Evolutionary conservation across 2,797 vertebrate genomes (phyloP).

Genomic region (Lepilemur ruficaudatus): DNA sequence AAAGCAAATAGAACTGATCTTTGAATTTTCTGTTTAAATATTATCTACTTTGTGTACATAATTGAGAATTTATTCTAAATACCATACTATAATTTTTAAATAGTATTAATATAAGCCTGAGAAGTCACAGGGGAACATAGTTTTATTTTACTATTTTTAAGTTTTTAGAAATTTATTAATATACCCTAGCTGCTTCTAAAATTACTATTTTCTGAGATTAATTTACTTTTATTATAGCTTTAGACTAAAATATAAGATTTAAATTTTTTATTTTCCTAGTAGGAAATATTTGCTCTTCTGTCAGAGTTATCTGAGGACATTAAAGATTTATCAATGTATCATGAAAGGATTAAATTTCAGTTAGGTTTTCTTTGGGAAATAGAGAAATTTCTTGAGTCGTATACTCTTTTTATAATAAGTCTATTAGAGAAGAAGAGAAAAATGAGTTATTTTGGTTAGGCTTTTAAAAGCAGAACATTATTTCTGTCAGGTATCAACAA

Average conservation of each 20-base stretch:
- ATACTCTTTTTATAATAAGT: not conserved
- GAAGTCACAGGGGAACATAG: not conserved
- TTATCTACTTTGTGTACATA: constrained; percentile 2
- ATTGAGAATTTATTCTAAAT: constrained; percentile 8
- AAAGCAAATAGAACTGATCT: not conserved
- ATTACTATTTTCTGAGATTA: not conserved
- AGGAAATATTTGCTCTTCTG: not conserved
- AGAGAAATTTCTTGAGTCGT: not conserved
- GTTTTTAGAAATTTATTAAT: not conserved
- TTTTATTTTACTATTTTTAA: not conserved
- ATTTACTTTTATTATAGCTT: not conserved
- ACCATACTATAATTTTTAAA: not conserved
- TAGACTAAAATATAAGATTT: not conserved
- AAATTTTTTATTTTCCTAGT: not conserved
- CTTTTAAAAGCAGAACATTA: not conserved
- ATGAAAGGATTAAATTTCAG: not conserved
- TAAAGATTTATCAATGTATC: not conserved
- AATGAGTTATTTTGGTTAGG: not conserved
- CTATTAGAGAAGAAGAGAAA: not conserved
- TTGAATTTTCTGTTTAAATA: not conserved
- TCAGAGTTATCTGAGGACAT: not conserved
- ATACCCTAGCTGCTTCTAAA: not conserved
- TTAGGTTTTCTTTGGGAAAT: not conserved
- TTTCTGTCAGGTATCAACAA: not conserved
- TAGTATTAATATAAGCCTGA: not conserved